Conservation (phyloP, 2,888 invertebrate species). For the Psylliodes chrysocephalus region DNA sequence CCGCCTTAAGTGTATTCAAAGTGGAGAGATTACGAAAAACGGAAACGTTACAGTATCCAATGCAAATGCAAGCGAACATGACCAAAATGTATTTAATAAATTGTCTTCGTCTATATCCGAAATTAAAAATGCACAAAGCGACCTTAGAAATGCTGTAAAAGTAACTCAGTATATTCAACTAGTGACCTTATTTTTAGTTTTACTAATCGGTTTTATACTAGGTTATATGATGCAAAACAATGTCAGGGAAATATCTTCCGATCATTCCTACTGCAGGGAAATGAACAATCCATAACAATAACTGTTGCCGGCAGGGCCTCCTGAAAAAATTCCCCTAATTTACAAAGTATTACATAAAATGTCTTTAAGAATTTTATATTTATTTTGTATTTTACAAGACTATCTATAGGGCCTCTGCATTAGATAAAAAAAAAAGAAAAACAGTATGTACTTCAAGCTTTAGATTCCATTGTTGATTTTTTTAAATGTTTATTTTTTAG, state of each 20-base stretch:
- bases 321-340: conserved; percentile 45
- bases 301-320: conserved; percentile 54
- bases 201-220: conserved; percentile 54
- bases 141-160: conserved; percentile 66
- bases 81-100: conserved; percentile 53
- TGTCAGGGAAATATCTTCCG: conserved; percentile 29
- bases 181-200: conserved; percentile 65
- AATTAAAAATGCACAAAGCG: conserved; percentile 63
- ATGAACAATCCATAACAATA: conserved; percentile 56
- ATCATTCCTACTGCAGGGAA: conserved; percentile 44
- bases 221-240: conserved; percentile 39
- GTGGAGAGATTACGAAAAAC: conserved; percentile 57
- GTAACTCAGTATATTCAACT: conserved; percentile 67
- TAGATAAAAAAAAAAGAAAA: neutral
- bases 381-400: conserved; percentile 45
- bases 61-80: conserved; percentile 31
- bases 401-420: conserved; percentile 39
- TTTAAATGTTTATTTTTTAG: conserved; percentile 13
- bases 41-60: conserved; percentile 47
- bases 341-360: conserved; percentile 50
- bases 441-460: conserved; percentile 1
- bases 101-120: conserved; percentile 57
- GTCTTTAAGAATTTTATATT: conserved; percentile 52
- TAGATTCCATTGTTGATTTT: conserved; percentile 11
- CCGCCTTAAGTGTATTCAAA: conserved; percentile 75